phyloP scores from a whole-genome alignment of 2,113 vertebrate species.

The Gasterosteus aculeatus region DNA sequence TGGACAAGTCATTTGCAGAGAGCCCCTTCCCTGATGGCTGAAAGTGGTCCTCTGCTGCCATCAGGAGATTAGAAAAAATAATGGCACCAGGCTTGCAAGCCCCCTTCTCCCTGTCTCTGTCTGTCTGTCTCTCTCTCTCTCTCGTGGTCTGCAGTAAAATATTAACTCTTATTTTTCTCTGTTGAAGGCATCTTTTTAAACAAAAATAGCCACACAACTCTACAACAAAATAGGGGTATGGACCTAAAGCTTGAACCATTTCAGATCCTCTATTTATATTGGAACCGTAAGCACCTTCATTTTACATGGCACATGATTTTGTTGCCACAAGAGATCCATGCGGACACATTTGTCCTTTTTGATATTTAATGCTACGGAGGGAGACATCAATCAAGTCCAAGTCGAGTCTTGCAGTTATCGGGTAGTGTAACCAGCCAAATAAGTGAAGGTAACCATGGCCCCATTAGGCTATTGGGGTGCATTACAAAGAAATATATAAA shows the following conservation, averaged over 20 bases:
- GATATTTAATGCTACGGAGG: background rate
- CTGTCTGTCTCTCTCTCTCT: too few relatives aligned
- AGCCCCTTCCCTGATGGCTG: conserved; percentile 95
- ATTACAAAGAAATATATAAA: conserved; percentile 31
- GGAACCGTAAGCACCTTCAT: conserved; percentile 31
- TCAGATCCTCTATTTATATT: conserved; percentile 59
- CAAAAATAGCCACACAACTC: conserved; percentile 39
- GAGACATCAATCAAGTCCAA: background rate
- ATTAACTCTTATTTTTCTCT: conserved; percentile 89
- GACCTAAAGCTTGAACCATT: background rate
- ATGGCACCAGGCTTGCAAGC: conserved; percentile 93
- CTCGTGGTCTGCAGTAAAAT: conserved; percentile 89
- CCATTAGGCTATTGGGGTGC: background rate
- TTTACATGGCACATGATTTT: background rate
- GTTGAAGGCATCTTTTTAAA: conserved; percentile 85
- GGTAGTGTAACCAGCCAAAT: conserved; percentile 8
- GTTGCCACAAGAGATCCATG: background rate
- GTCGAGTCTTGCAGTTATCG: background rate
- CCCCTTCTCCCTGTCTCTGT: conserved; percentile 78
- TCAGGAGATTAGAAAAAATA: conserved; percentile 98
- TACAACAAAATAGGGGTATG: conserved; percentile 25
- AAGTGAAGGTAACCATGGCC: background rate
- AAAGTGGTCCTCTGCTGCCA: conserved; percentile 96
- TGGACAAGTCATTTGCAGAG: conserved; percentile 99
- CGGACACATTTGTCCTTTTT: background rate